These are phyloP conservation scores for Orthosia cruda DNA, from an alignment of 2,888 invertebrate species.

Conservation along the genomic window DNA sequence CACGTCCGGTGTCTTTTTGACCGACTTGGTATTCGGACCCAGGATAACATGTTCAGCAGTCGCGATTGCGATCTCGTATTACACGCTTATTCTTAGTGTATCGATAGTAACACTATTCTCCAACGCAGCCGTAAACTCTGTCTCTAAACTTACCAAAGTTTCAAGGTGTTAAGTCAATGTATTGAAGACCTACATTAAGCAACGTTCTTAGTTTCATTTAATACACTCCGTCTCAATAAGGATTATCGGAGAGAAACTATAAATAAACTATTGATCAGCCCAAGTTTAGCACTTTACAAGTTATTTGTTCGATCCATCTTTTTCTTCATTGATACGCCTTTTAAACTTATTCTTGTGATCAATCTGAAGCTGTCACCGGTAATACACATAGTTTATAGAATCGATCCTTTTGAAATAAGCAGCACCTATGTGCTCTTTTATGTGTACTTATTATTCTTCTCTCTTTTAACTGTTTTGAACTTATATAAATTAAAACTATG, in stretches of 20 bases:
- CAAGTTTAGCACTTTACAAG: not conserved
- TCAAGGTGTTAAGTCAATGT: not conserved
- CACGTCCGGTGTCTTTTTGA: too few species aligned
- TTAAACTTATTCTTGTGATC: not conserved
- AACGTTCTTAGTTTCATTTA: not conserved
- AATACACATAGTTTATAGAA: not conserved
- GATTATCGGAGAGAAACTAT: not conserved
- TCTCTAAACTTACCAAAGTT: not conserved
- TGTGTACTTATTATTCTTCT: too few species aligned
- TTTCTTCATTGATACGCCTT: constrained; percentile 8
- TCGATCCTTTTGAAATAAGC: not conserved
- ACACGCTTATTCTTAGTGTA: too few species aligned
- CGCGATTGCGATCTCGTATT: too few species aligned
- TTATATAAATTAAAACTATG: not conserved
- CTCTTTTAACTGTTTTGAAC: too few species aligned
- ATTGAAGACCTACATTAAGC: not conserved
- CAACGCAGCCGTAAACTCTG: too few species aligned
- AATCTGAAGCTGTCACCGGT: not conserved
- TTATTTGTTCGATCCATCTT: constrained; percentile 9
- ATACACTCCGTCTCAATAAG: not conserved
- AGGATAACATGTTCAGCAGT: too few species aligned
- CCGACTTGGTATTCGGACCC: too few species aligned
- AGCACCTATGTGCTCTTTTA: too few species aligned
- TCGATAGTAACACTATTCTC: too few species aligned
- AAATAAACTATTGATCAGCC: constrained; percentile 6